Conservation (phyloP, 2,888 invertebrate genomes). For the Gryllus longicercus region DNA sequence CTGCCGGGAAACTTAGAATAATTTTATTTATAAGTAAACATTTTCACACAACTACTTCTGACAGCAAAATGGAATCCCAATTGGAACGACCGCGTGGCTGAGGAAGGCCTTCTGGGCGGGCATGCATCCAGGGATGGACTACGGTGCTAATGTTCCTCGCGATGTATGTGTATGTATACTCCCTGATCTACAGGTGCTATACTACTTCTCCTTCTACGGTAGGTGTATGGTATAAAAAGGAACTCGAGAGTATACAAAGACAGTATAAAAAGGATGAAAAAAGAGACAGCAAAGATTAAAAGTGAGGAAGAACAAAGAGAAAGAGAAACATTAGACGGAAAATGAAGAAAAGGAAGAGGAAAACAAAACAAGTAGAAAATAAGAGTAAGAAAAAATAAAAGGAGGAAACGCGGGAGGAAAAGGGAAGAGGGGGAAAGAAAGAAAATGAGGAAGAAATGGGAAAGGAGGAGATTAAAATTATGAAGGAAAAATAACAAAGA, state of each 20-base stretch:
- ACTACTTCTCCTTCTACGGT: no score
- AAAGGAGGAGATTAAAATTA: not conserved
- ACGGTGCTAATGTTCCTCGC: no score
- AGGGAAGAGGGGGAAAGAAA: not conserved
- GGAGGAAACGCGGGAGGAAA: not conserved
- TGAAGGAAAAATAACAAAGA: not conserved
- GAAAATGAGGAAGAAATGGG: not conserved
- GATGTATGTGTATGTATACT: no score
- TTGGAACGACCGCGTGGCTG: no score
- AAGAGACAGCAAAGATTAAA: not conserved
- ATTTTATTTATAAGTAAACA: no score
- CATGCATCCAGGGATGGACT: no score
- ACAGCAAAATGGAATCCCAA: no score
- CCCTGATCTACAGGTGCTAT: no score
- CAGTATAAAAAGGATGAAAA: not conserved
- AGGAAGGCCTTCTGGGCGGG: no score
- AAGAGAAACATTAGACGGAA: not conserved
- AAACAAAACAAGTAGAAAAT: not conserved
- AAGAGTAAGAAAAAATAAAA: not conserved
- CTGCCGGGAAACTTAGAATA: no score
- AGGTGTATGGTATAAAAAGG: not conserved
- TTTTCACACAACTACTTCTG: no score
- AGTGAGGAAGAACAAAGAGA: not conserved
- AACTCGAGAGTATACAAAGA: not conserved
- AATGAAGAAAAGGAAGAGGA: not conserved